Base-by-base conservation (phyloP, 30 jellyfish, hydroid and myxozoan genomes). In the Aurelia sp. region DNA sequence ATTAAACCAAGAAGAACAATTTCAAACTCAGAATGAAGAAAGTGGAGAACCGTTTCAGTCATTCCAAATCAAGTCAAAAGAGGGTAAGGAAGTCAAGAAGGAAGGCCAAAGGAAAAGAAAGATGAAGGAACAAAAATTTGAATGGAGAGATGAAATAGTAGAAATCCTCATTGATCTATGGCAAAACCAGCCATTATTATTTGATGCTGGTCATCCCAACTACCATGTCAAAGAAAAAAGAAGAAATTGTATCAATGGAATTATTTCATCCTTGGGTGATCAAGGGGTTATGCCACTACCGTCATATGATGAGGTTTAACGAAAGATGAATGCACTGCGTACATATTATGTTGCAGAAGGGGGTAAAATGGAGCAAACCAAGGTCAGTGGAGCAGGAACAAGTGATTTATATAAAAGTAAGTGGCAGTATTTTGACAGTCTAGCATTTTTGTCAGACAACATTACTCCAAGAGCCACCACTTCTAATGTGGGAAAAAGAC, bases 351-450 rank as follows among this genome's bases (percentile, higher is more conserved):
- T 76, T 1, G 76, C 87, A 13, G 87, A 51, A 60, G 2, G 50
- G 50, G 50, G 50, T 48, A 76, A 76, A 57, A 21, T 48, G 20
- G 87, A 76, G 76, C 87, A 76, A 48, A 27, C 87, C 2, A 76
- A 76, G 41, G 87, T 76, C 22, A 76, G 76, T 59, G 87, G 87
- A n/a, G 87, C 87, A 18, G 87, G 87, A 55, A 55, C 87, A 7
- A 77, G 62, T 48, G 87, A 76, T 57, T 35, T 72, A 31, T 72
- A 72, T 44, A 72, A 41, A 47, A 72, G 83, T 38, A 72, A 48
- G 78, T 76, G 78, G 87, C 87, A 76, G 53, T 76, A 18, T 76
- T 76, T 27, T 60, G 87, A 76, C 48, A 53, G 73, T 38, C 61
- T 76, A 38, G 53, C 87, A 27, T 76, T 76, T 40, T 76, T 76